These are phyloP conservation scores for Dinomys branickii DNA, from an alignment of 2,113 vertebrate genomes.

Conservation along the genomic window DNA sequence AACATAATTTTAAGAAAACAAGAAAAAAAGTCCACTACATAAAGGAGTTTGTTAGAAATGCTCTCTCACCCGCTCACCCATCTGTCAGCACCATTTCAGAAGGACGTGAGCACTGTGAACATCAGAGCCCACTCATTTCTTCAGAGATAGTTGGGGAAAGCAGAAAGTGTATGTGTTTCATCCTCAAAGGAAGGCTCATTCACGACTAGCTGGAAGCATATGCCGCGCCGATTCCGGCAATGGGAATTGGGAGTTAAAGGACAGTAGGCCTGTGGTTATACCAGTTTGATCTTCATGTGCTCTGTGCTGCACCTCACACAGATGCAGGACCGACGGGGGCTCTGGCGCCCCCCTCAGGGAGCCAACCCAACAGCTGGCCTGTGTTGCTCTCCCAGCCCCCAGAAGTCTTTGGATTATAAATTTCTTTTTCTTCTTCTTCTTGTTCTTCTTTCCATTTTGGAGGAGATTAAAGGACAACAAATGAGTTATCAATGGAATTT, in stretches of 20 bases:
- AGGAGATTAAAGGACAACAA: not conserved
- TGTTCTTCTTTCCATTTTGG: not conserved
- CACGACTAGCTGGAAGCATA: not conserved
- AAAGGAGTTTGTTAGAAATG: constrained; percentile 14
- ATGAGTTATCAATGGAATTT: not conserved
- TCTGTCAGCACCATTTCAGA: not conserved
- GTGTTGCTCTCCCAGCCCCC: not conserved
- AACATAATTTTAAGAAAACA: not conserved
- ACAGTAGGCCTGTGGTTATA: not conserved
- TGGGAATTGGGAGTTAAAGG: not conserved
- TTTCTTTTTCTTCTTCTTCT: not conserved
- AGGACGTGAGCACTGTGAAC: not conserved
- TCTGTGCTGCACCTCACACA: constrained; percentile 1
- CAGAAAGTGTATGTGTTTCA: not conserved
- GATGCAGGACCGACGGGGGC: not conserved
- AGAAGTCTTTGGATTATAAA: not conserved
- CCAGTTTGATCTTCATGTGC: not conserved
- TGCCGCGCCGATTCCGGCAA: not conserved
- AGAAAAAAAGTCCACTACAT: not conserved
- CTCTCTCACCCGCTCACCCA: not conserved
- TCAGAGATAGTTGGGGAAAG: not conserved
- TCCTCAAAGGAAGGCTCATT: not conserved
- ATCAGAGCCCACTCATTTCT: not conserved
- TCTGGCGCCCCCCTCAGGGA: accelerated
- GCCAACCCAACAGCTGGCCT: not conserved